These are phyloP conservation scores for Coregonus ussuriensis DNA, from an alignment of 2,797 vertebrate species.

Conservation along the genomic window DNA sequence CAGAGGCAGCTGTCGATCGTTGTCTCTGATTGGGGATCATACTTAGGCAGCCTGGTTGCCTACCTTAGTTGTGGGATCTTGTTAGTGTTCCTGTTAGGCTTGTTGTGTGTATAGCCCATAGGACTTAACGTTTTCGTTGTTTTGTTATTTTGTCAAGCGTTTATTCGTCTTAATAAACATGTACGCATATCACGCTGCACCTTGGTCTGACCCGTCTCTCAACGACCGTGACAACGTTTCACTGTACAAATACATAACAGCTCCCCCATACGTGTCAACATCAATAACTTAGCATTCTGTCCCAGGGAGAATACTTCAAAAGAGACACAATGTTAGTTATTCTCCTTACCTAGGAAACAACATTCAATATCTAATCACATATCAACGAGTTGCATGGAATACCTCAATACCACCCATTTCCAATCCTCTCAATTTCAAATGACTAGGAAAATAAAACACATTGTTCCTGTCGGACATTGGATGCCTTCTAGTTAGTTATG, in stretches of 20 bases:
- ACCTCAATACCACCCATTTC: neutral
- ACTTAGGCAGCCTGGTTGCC: too few relatives aligned
- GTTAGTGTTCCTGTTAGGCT: too few relatives aligned
- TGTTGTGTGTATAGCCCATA: too few relatives aligned
- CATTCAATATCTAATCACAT: neutral
- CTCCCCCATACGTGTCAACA: neutral
- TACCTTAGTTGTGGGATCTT: too few relatives aligned
- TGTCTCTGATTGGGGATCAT: too few relatives aligned
- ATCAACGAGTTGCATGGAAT: neutral
- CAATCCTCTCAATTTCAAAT: neutral
- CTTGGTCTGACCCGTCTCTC: too few relatives aligned
- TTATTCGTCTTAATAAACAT: too few relatives aligned
- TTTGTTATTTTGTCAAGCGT: too few relatives aligned
- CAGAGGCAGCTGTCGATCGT: too few relatives aligned
- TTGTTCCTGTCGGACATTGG: neutral
- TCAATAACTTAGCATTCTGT: neutral
- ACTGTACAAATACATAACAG: neutral
- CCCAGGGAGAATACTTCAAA: neutral
- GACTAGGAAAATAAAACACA: neutral
- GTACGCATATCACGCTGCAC: too few relatives aligned
- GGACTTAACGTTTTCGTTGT: too few relatives aligned
- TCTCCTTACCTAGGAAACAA: neutral
- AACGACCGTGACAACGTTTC: neutral
- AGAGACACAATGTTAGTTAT: neutral
- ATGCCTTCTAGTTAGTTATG: neutral